Percentiles rank a stretch among this genome's conserved stretches.
Conservation (phyloP, 2,113 vertebrate species). For the Sapajus apella region DNA sequence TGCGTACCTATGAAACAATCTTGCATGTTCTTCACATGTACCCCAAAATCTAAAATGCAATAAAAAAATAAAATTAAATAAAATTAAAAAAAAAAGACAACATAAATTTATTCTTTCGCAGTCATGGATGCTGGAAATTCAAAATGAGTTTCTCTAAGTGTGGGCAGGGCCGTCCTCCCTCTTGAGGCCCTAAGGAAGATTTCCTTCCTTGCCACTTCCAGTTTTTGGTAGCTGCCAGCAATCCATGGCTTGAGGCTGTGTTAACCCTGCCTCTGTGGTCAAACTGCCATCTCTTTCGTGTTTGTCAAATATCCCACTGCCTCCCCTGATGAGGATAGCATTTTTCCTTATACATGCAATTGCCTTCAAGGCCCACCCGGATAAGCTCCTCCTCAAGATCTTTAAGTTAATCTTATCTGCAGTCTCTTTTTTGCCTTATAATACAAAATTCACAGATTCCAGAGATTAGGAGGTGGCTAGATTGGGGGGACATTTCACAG, state of each 20-base stretch:
- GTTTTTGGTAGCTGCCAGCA: neutral
- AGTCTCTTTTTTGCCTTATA: neutral
- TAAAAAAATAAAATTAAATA: too few relatives aligned
- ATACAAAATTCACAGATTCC: neutral
- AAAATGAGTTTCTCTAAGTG: neutral
- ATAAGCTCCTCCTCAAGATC: neutral
- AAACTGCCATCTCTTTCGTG: neutral
- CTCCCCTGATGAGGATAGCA: neutral
- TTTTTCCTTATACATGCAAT: neutral
- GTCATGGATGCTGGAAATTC: neutral
- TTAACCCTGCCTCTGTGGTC: neutral
- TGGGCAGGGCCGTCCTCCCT: neutral
- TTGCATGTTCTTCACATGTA: too few relatives aligned
- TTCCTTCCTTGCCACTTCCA: neutral
- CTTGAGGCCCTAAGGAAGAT: neutral
- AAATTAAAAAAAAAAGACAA: neutral
- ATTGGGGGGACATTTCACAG: neutral
- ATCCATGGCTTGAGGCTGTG: neutral
- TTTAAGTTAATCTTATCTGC: neutral
- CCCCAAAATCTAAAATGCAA: too few relatives aligned
- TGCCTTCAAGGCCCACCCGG: neutral
- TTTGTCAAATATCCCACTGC: rapidly evolving
- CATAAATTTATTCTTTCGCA: neutral
- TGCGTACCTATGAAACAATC: too few relatives aligned
- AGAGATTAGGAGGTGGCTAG: neutral